Base-by-base conservation (phyloP, 2,113 vertebrate species). In the Thomomys bottae region DNA sequence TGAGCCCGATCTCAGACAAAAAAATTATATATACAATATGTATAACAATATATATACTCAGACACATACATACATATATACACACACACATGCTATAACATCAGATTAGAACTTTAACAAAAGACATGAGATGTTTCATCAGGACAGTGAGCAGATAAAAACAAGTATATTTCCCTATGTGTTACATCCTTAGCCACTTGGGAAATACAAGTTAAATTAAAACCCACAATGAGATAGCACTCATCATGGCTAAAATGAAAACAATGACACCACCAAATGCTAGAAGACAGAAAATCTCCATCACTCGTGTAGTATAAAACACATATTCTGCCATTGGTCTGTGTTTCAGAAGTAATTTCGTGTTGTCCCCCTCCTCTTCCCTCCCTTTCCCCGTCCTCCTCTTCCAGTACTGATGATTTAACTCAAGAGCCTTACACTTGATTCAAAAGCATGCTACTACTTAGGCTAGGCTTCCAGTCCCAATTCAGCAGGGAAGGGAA, bases 201-300 rank as follows among this genome's bases (percentile, higher is more conserved):
- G 24, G 21, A 89, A 79, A 76, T 91, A 5, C 34, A 91, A 34
- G 91, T 87, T 78, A 78, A 49, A 49, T 49, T 49, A 49, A 49
- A 49, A 88, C 54, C 77, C 20, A 57, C 49, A 57, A 59, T 77
- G 72, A 82, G 72, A 7, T 75, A 82, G 45, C 14, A 12, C 45
- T 54, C 73, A 88, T 5, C n/a, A 1, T 54, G 15, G 26, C 64
- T 76, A 54, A 84, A 64, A 61, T 66, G 34, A 82, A 86, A 67
- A n/a, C 61, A 64, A 23, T n/a, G 5, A 66, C 40, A 91, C 1
- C 5, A 26, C 32, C 54, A 38, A 15, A n/a, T 63, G 14, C 70
- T 77, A 30, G 32, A 34, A 38, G 54, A 21, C 6, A 32, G 30
- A 89, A 45, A 64, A 36, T 23, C 61, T 59, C 17, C 1, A 7